phyloP scores from a whole-genome alignment of 2,113 vertebrate genomes.

The Columbina picui region DNA sequence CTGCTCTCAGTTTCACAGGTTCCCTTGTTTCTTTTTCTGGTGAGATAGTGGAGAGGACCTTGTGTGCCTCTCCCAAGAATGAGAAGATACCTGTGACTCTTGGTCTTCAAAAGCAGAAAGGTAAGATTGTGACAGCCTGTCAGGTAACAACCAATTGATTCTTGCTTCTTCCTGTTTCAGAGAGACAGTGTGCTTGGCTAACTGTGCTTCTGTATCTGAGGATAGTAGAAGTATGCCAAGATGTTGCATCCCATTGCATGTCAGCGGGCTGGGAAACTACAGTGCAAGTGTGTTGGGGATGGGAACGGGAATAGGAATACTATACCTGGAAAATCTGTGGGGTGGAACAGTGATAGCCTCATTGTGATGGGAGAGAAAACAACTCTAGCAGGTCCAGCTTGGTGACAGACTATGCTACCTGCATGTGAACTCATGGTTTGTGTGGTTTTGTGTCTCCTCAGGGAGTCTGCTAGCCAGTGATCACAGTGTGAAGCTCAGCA shows the following conservation, averaged over 20 bases:
- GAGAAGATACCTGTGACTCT: not conserved
- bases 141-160: not conserved
- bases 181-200: not conserved
- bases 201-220: not conserved
- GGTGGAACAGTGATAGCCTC: not conserved
- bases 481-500: slow-evolving; percentile 73
- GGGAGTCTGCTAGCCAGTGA: slow-evolving; percentile 25
- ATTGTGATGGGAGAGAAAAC: not conserved
- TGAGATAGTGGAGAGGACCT: slow-evolving; percentile 47
- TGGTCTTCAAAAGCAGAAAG: not conserved
- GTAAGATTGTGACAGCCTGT: not conserved
- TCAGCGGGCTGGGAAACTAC: not conserved
- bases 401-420: not conserved
- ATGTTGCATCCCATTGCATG: not conserved
- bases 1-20: slow-evolving; percentile 57
- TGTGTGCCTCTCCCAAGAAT: slow-evolving; percentile 57
- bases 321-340: not conserved
- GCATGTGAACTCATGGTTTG: not conserved
- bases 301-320: not conserved
- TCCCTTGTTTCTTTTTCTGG: slow-evolving; percentile 68
- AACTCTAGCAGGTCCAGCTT: not conserved
- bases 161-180: not conserved
- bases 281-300: not conserved
- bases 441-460: not conserved
- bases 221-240: not conserved